A percentile compares a stretch with the other conserved stretches of the same genome.
Evolutionary conservation across 2,888 invertebrate genomes (phyloP).

Genomic region (Pollenia amentaria): DNA sequence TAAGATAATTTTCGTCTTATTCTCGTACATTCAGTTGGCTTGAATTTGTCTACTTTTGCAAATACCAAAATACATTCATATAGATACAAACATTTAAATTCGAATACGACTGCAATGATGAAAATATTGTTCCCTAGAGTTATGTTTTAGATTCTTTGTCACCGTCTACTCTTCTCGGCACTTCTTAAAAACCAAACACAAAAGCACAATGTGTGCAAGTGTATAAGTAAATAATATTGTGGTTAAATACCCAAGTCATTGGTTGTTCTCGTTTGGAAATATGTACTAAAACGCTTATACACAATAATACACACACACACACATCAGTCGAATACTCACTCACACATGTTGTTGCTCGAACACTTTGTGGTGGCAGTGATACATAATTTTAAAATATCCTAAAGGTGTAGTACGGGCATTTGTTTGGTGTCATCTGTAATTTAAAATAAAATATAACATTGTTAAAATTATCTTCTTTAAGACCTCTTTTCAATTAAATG

Average conservation of each 20-base stretch:
- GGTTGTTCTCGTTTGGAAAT: slow-evolving; percentile 45
- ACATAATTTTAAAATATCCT: slow-evolving; percentile 65
- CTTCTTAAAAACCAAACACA: not conserved
- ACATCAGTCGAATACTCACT: not conserved
- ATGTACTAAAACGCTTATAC: not conserved
- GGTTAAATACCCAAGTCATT: slow-evolving; percentile 67
- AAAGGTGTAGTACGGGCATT: slow-evolving; percentile 62
- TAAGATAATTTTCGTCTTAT: not conserved
- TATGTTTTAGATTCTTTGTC: slow-evolving; percentile 58
- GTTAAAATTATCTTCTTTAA: slow-evolving; percentile 27
- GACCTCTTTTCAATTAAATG: slow-evolving; percentile 37
- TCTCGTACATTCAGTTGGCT: slow-evolving; percentile 15
- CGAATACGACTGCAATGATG: slow-evolving; percentile 56
- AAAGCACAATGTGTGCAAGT: not conserved
- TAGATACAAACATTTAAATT: not conserved
- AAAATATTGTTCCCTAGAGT: slow-evolving; percentile 65
- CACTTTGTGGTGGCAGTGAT: slow-evolving; percentile 62
- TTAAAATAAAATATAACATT: slow-evolving; percentile 54
- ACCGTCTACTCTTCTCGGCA: slow-evolving; percentile 26
- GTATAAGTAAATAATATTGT: slow-evolving; percentile 40
- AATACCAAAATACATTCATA: not conserved
- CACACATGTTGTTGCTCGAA: slow-evolving; percentile 34
- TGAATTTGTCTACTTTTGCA: slow-evolving; percentile 29
- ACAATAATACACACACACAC: slow-evolving; percentile 14
- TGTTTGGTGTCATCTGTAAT: slow-evolving; percentile 64